These are phyloP conservation scores for Scaptodrosophila lebanonensis DNA, from an alignment of 1,140 invertebrate genomes.

Conservation along the genomic window DNA sequence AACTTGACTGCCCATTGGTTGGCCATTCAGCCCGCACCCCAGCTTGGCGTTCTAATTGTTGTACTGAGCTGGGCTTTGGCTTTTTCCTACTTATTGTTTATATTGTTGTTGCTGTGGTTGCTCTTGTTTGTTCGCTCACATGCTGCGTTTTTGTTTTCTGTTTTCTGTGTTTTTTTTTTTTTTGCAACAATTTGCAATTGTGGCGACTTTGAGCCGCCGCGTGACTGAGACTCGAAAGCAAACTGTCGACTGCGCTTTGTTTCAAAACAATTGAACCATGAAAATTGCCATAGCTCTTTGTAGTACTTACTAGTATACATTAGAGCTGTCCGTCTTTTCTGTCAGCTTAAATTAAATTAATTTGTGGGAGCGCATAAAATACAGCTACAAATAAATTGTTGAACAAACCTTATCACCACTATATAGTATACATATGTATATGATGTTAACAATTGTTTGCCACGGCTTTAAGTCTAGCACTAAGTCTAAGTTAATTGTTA, in stretches of 20 bases:
- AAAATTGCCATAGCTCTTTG: conserved; percentile 26
- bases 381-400: conserved; percentile 17
- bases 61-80: conserved; percentile 5
- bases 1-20: conserved; percentile 3
- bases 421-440: not conserved
- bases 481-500: conserved; percentile 55
- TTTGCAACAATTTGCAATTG: conserved; percentile 36
- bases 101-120: too few relatives aligned
- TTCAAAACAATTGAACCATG: conserved; percentile 62
- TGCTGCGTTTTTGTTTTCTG: conserved; percentile 45
- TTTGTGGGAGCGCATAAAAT: conserved; percentile 49
- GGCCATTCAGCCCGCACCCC: conserved; percentile 23
- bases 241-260: conserved; percentile 30
- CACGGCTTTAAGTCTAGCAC: conserved; percentile 15
- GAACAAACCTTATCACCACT: too few relatives aligned
- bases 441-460: conserved; percentile 52
- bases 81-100: conserved; percentile 13
- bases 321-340: too few relatives aligned
- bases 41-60: conserved; percentile 25
- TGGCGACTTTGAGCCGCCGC: conserved; percentile 15
- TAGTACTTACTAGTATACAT: too few relatives aligned
- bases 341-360: conserved; percentile 58
- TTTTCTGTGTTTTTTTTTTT: too few relatives aligned
- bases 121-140: too few relatives aligned
- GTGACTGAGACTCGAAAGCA: conserved; percentile 11